phyloP scores from a whole-genome alignment of 2,113 vertebrate species.

The Chaenocephalus aceratus region DNA sequence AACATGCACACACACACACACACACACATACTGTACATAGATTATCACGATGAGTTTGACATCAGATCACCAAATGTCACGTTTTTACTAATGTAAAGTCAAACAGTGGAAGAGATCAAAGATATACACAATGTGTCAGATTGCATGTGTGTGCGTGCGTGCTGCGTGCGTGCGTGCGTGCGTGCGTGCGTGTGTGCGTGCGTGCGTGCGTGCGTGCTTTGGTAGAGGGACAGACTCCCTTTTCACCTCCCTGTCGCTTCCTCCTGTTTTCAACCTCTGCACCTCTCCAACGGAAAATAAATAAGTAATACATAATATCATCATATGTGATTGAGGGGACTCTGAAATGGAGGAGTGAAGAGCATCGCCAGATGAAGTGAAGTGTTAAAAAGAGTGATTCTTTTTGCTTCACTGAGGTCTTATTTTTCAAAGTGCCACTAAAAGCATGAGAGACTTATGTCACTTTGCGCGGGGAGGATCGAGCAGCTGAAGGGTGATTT shows the following conservation, averaged over 20 bases:
- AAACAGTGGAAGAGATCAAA: conserved; percentile 63
- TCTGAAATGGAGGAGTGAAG: conserved; percentile 65
- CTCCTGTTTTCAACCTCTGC: conserved; percentile 46
- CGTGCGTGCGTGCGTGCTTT: neutral
- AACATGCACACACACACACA: neutral
- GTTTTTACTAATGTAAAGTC: too few species aligned
- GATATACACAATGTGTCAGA: conserved; percentile 54
- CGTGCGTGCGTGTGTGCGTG: neutral
- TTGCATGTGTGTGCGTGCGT: neutral
- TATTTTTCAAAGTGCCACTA: conserved; percentile 84
- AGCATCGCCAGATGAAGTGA: conserved; percentile 75
- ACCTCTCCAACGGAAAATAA: conserved; percentile 69
- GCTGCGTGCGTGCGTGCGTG: too few species aligned
- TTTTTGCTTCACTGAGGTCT: conserved; percentile 83
- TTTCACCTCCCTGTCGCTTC: conserved; percentile 57
- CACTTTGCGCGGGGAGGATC: conserved; percentile 67
- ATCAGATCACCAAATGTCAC: neutral
- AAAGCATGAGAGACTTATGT: conserved; percentile 83
- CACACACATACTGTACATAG: neutral
- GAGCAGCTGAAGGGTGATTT: conserved; percentile 70
- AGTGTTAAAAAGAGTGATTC: conserved; percentile 82
- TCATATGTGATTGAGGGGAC: conserved; percentile 72
- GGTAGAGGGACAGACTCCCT: conserved; percentile 33
- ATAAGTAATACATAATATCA: conserved; percentile 82
- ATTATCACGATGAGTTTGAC: conserved; percentile 28